phyloP scores from a whole-genome alignment of 2,797 vertebrate genomes.

The Nothura maculosa region DNA sequence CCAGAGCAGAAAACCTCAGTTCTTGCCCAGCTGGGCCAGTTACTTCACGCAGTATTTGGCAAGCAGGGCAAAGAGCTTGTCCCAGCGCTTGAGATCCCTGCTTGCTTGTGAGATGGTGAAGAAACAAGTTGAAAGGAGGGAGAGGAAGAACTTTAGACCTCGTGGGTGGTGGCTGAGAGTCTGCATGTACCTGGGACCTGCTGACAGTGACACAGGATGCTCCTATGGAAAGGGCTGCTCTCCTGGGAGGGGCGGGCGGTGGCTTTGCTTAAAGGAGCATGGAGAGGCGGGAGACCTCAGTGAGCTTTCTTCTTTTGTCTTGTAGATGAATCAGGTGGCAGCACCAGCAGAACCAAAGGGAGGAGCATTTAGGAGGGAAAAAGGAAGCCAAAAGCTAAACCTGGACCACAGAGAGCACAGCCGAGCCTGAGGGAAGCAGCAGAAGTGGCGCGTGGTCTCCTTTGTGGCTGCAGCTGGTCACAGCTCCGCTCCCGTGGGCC shows the following conservation, averaged over 20 bases:
- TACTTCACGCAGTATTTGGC: background rate
- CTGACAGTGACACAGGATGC: too few species aligned
- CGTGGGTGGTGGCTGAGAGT: background rate
- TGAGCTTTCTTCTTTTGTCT: slow-evolving; percentile 14
- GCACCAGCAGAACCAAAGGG: slow-evolving; percentile 17
- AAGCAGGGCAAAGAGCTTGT: background rate
- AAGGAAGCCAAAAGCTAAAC: slow-evolving; percentile 18
- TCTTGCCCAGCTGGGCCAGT: background rate
- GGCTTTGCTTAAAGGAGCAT: background rate
- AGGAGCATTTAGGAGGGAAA: slow-evolving; percentile 14
- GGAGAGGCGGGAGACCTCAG: background rate
- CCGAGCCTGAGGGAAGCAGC: background rate
- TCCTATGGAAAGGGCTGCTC: background rate
- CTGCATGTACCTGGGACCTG: background rate
- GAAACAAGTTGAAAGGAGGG: background rate
- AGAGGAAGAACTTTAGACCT: background rate
- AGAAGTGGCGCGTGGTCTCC: background rate
- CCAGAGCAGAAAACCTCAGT: background rate
- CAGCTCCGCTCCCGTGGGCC: background rate
- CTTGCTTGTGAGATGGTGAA: background rate
- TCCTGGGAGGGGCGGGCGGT: background rate
- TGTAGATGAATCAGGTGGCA: slow-evolving; percentile 31
- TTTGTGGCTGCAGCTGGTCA: slow-evolving; percentile 41
- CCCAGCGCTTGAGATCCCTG: background rate
- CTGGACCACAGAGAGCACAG: slow-evolving; percentile 22